Evolutionary conservation across 2,888 invertebrate genomes (phyloP).

Genomic region (Trissolcus japonicus): DNA sequence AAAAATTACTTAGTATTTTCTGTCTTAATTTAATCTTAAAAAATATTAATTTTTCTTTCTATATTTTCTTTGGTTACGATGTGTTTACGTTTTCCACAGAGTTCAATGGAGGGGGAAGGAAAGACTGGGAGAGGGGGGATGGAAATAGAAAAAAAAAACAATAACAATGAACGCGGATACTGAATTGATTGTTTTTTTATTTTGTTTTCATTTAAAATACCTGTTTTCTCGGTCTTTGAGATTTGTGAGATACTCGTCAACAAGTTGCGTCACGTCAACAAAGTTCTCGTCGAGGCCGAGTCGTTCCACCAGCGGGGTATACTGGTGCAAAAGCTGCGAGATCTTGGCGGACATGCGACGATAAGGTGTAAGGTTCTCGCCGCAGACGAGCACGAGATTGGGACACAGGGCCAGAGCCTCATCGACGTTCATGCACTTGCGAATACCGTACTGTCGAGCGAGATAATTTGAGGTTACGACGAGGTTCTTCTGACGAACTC

Average conservation of each 20-base stretch:
- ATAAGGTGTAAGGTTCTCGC: slow-evolving; percentile 90
- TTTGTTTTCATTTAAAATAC: not conserved
- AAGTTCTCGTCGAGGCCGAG: slow-evolving; percentile 91
- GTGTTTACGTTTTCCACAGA: too few relatives aligned
- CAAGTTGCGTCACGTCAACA: slow-evolving; percentile 85
- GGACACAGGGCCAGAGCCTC: slow-evolving; percentile 87
- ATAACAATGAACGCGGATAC: too few relatives aligned
- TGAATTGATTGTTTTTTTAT: too few relatives aligned
- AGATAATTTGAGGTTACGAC: slow-evolving; percentile 91
- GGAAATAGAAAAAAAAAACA: too few relatives aligned
- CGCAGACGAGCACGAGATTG: slow-evolving; percentile 84
- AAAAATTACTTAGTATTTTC: too few relatives aligned
- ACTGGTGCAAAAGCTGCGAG: slow-evolving; percentile 83
- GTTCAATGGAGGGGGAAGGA: too few relatives aligned
- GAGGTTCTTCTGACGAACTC: slow-evolving; percentile 89
- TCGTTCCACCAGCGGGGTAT: slow-evolving; percentile 86
- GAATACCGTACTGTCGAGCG: slow-evolving; percentile 85
- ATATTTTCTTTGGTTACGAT: too few relatives aligned
- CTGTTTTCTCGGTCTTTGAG: slow-evolving; percentile 1
- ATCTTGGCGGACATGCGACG: slow-evolving; percentile 87
- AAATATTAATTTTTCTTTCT: too few relatives aligned
- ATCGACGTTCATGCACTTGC: slow-evolving; percentile 86
- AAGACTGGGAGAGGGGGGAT: too few relatives aligned
- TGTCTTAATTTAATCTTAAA: too few relatives aligned
- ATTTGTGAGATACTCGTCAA: slow-evolving; percentile 71